Base-by-base conservation (phyloP, 2,113 vertebrate genomes). In the Spea bombifrons region DNA sequence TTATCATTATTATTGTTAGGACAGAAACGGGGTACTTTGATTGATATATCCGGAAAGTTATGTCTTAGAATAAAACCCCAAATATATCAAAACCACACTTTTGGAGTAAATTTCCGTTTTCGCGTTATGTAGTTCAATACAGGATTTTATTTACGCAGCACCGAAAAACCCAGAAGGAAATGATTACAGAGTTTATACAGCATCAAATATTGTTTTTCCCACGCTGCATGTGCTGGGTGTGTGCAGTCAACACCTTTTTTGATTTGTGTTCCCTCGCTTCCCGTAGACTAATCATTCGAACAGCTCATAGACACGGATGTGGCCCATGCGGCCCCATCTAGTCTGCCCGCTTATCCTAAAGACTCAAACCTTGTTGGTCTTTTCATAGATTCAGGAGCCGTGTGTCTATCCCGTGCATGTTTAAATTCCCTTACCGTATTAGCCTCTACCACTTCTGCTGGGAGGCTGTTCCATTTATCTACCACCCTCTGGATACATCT, bases 181-280 rank as follows among this genome's bases (percentile, higher is more conserved):
- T 65, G 45, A 74, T 64, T 65, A 50, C 30, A 47, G 16, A 0
- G 2, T 47, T 30, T 55, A 55, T 10, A 48, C 12, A 9, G 12
- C 43, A 59, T 72, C 7, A 59, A 10, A 17, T 75, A 50, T 44
- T 75, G 63, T n/a, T 16, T 9, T 65, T 72, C 69, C 69, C 76
- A 72, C 69, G 43, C 68, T 46, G 43, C 16, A 4, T 65, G 15
- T 66, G 49, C 49, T 53, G 76, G 76, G 76, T 66, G 76, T 72
- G 76, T 65, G 48, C 57, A 15, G 57, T 78, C 69, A 8, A 55
- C 69, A 66, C 68, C 48, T 72, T 44, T 64, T 55, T 30, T 50
- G 3, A 8, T 70, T 6, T 43, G 45, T 64, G 12, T 57, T 13
- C 75, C n/a, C 67, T 45, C 75, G 45, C 48, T 8, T 77, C 10